phyloP scores from a whole-genome alignment of 2,888 invertebrate species.

The Graphium colonna region DNA sequence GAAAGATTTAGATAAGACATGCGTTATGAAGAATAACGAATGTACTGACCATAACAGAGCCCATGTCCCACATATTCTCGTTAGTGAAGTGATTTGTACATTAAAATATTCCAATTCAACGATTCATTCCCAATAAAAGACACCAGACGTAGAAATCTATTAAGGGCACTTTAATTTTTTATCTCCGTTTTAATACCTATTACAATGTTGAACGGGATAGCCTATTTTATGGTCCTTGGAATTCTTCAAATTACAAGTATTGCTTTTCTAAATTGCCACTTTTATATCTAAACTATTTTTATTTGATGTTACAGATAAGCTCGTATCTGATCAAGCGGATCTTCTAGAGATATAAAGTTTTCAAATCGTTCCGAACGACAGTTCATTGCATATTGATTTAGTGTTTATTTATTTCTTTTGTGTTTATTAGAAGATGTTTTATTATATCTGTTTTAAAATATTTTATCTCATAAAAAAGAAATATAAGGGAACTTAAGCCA shows the following conservation, averaged over 20 bases:
- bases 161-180: constrained; percentile 5
- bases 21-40: constrained; percentile 25
- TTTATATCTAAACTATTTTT: constrained; percentile 14
- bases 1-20: constrained; percentile 30
- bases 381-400: constrained; percentile 2
- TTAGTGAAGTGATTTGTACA: constrained; percentile 15
- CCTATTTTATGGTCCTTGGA: constrained; percentile 2
- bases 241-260: constrained; percentile 9
- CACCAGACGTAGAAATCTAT: not conserved
- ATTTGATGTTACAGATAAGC: constrained; percentile 6
- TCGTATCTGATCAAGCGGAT: constrained; percentile 3
- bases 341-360: not conserved
- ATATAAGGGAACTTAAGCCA: too few relatives aligned
- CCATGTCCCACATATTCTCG: not conserved
- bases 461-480: too few relatives aligned
- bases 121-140: constrained; percentile 1
- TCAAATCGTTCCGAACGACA: not conserved
- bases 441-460: too few relatives aligned
- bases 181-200: constrained; percentile 9
- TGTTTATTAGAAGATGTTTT: too few relatives aligned
- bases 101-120: constrained; percentile 8
- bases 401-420: constrained; percentile 1
- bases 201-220: constrained; percentile 10
- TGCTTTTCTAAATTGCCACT: constrained; percentile 1
- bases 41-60: not conserved